Base-by-base conservation (phyloP, 2,888 invertebrate species). In the Plemyria rubiginata region DNA sequence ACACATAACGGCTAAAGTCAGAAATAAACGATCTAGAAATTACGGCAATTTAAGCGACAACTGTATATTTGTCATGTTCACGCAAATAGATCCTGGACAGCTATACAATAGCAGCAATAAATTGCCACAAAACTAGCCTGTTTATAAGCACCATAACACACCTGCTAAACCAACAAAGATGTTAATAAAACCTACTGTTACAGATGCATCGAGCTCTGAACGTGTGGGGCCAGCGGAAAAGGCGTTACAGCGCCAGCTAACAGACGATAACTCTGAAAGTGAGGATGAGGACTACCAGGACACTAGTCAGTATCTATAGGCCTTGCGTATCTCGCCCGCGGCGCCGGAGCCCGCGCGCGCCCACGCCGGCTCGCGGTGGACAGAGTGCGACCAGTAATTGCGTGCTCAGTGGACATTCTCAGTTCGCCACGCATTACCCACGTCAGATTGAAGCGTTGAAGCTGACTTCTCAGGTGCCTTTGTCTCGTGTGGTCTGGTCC, bases 141-240 rank as follows among this genome's bases (percentile, higher is more conserved):
- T n/a, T n/a, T n/a, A n/a, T n/a, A n/a, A n/a, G n/a, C n/a, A n/a
- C n/a, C 11, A 38, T 38, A 11, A 2, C 2, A 9, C 6, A 38
- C 11, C 36, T 43, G 43, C 15, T 43, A 15, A 57, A 1, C 29
- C 36, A 53, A 36, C 13, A 1, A 56, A 9, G 12, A 53, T 53
- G 38, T n/a, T 60, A 60, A 49, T 15, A 15, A 36, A 15, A 12
- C 13, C 48, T 36, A 0, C 76, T 77, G 61, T 16, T 68, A 83
- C 80, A 92, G 92, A 92, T 90, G 89, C 86, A 86, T 90, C 91
- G 82, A 77, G 90, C 90, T 85, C 90, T 87, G 81, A 88, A 57
- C 78, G 85, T 67, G 54, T 73, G 82, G 86, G 86, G 78, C 73
- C 84, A 66, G 55, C 82, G 85, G 85, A 88, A 87, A 78, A 82